A percentile compares a stretch with the other conserved stretches of the same genome.
phyloP scores from a whole-genome alignment of 2,113 vertebrate species.

The Hemiprocne comata region DNA sequence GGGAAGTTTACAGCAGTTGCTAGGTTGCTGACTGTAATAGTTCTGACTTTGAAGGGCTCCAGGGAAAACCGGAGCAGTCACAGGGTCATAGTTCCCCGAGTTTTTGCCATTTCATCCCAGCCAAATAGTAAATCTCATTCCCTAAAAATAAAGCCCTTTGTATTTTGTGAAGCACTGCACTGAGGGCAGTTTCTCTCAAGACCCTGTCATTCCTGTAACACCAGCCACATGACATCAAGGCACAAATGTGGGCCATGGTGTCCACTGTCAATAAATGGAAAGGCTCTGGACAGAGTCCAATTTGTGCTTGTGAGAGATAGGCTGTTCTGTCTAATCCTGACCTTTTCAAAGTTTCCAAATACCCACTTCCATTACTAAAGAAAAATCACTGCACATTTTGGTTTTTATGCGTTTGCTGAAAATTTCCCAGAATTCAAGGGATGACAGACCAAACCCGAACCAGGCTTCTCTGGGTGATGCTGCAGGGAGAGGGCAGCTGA shows the following conservation, averaged over 20 bases:
- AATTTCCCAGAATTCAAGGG: not conserved
- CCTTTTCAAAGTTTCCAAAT: slow-evolving; percentile 44
- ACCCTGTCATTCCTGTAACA: not conserved
- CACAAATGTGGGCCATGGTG: not conserved
- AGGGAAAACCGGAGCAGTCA: not conserved
- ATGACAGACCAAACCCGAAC: not conserved
- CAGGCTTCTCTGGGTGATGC: not conserved
- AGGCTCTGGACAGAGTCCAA: slow-evolving; percentile 10
- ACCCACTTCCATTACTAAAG: not conserved
- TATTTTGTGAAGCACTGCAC: not conserved
- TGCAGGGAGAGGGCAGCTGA: not conserved
- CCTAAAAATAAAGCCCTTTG: not conserved
- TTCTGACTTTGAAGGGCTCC: not conserved
- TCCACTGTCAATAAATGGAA: slow-evolving; percentile 2
- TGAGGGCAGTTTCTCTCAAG: not conserved
- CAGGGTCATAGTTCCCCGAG: not conserved
- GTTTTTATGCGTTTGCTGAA: not conserved
- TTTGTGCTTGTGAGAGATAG: slow-evolving; percentile 16
- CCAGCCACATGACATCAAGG: not conserved
- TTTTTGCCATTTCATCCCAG: not conserved
- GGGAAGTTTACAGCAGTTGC: not conserved
- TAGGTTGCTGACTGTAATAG: not conserved
- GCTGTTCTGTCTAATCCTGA: slow-evolving; percentile 24
- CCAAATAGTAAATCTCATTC: slow-evolving; percentile 21
- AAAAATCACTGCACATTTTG: not conserved